Evolutionary conservation across 1,140 invertebrate species (phyloP), one percentile per base, ranked within the genome.

Genomic region (Capitella teleta): DNA sequence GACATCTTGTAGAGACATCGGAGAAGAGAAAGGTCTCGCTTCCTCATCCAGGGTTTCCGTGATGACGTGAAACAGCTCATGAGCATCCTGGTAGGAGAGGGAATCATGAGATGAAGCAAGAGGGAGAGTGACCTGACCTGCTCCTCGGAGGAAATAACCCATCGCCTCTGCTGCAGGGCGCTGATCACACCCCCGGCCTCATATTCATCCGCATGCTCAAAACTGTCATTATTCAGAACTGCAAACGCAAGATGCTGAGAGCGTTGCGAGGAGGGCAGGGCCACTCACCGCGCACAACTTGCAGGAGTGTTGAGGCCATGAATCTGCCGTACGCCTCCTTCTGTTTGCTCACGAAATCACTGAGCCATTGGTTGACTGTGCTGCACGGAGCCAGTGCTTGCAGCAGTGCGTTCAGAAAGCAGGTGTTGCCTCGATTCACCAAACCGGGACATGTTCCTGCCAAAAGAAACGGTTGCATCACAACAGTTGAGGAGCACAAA

Each of bases 381-480:
- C 85, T 56, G 56, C 74, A 89, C 12, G 86, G 91, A 41, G 90
- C 88, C 54, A 97, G 67, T 2, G 87, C 84, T 76, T 98, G 93
- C 6, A 97, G 81, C 60, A 97, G 89, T 62, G 87, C 91, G 68
- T 95, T 98, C 84, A 98, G 91, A 68, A 96, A 98, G 74, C 94
- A 98, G 0, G 94, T 96, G 54, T 90, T 89, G 8, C 93, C 93
- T 56, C 98, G 75, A 75, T 98, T 98, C 54, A 94, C 81, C 19
- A 98, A 76, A 0, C 94, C 93, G 49, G 91, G 78, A 81, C 63
- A 67, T 25, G 51, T 16, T 48, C 55, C 67, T 69, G 52, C 46
- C 60, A 58, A 10, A 51, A 37, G 57, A 51, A 55, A n/a, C n/a
- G n/a, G n/a, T n/a, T n/a, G n/a, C n/a, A n/a, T n/a, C n/a, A n/a